These are phyloP conservation scores for Chloroclysta siterata DNA, from an alignment of 2,888 invertebrate genomes.

Conservation along the genomic window DNA sequence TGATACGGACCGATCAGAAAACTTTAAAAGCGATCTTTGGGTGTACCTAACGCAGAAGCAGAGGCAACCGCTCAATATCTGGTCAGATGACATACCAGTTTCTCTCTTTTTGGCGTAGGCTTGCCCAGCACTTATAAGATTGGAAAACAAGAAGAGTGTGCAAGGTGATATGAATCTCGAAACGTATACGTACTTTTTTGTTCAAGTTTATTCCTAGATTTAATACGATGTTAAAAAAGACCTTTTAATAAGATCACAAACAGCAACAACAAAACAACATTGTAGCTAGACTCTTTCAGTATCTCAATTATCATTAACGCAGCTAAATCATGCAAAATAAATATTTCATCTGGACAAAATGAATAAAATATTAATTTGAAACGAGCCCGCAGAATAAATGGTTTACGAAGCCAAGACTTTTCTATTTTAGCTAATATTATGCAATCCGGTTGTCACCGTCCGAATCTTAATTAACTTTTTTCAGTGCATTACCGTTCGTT, in stretches of 20 bases:
- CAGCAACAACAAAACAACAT: conserved; percentile 5
- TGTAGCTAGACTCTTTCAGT: conserved; percentile 19
- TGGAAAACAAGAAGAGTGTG: too few relatives aligned
- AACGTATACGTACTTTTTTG: too few relatives aligned
- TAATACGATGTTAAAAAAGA: neutral
- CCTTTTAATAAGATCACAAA: neutral
- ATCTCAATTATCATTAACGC: conserved; percentile 24
- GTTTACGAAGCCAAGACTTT: conserved; percentile 40
- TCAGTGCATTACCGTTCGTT: conserved; percentile 44
- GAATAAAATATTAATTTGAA: conserved; percentile 35
- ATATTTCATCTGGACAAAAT: conserved; percentile 33
- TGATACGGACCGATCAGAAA: too few relatives aligned
- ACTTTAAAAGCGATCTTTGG: too few relatives aligned
- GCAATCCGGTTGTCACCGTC: conserved; percentile 46
- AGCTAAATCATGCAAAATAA: conserved; percentile 39
- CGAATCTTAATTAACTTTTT: conserved; percentile 48
- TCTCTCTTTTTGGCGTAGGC: too few relatives aligned
- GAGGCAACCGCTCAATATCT: too few relatives aligned
- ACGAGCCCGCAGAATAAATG: conserved; percentile 27
- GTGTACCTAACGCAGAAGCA: too few relatives aligned
- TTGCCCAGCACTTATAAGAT: too few relatives aligned
- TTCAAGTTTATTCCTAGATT: neutral
- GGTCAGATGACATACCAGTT: too few relatives aligned
- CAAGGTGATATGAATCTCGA: too few relatives aligned
- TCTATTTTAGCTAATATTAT: conserved; percentile 50